Evolutionary conservation across 1,140 invertebrate genomes (phyloP).

Genomic region (Magallana ariakensis): DNA sequence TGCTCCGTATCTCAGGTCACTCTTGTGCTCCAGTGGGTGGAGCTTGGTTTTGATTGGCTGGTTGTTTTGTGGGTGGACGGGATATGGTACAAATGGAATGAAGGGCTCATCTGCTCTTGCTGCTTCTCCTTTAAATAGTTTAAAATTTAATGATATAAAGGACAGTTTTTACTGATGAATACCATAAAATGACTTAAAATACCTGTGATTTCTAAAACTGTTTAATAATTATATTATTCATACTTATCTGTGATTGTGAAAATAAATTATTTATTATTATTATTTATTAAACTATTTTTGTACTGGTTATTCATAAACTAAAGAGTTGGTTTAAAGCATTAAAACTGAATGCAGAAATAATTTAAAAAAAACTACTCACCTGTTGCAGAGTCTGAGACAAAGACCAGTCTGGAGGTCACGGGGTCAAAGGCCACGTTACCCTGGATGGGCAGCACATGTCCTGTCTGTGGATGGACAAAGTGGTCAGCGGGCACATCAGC

Average conservation of each 20-base stretch:
- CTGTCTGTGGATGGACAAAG: slow-evolving; percentile 76
- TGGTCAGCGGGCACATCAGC: slow-evolving; percentile 65
- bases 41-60: slow-evolving; percentile 70
- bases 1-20: slow-evolving; percentile 71
- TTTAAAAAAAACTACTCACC: slow-evolving; percentile 57
- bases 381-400: slow-evolving; percentile 75
- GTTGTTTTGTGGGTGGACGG: slow-evolving; percentile 64
- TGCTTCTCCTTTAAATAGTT: slow-evolving; percentile 68
- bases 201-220: no score
- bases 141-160: neutral
- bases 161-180: no score
- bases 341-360: neutral
- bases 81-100: slow-evolving; percentile 76
- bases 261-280: no score
- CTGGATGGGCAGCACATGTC: slow-evolving; percentile 72
- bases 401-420: slow-evolving; percentile 70
- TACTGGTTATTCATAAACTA: no score
- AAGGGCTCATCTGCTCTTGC: slow-evolving; percentile 68
- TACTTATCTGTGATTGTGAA: no score
- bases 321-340: no score
- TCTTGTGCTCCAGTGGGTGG: slow-evolving; percentile 68
- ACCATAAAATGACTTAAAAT: no score
- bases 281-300: no score
- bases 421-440: slow-evolving; percentile 76
- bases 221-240: no score